Evolutionary conservation across 1,140 invertebrate genomes (phyloP).

Genomic region (Drosophila arawakana): DNA sequence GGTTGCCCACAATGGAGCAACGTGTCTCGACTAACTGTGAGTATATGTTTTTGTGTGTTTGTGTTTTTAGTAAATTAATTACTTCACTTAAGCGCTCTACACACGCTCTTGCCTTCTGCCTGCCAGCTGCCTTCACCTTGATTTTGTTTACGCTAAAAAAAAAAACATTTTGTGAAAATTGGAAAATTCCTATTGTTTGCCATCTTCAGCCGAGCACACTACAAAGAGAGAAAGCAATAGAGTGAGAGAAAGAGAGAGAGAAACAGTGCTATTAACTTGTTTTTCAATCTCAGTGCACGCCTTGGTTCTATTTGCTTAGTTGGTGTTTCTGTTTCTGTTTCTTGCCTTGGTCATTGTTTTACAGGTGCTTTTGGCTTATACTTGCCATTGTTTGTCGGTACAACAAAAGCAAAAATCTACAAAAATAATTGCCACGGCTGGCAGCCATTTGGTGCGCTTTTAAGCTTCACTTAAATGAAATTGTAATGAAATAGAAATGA

Average conservation of each 20-base stretch:
- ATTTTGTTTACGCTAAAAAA: conserved; percentile 57
- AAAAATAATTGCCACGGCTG: conserved; percentile 79
- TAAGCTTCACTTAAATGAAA: conserved; percentile 82
- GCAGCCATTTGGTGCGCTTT: conserved; percentile 80
- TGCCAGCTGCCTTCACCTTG: conserved; percentile 32
- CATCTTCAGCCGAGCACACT: conserved; percentile 11
- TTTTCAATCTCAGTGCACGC: conserved; percentile 73
- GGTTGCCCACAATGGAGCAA: conserved; percentile 17
- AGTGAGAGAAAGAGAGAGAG: not conserved
- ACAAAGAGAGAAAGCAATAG: conserved; percentile 1
- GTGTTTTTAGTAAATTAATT: conserved; percentile 70
- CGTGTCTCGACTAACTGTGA: conserved; percentile 25
- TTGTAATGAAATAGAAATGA: conserved; percentile 82
- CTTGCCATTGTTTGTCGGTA: conserved; percentile 50
- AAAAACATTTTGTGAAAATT: conserved; percentile 65
- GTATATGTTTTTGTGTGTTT: conserved; percentile 26
- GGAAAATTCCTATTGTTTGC: conserved; percentile 68
- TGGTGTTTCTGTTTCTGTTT: conserved; percentile 45
- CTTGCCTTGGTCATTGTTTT: conserved; percentile 65
- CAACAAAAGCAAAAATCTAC: conserved; percentile 65
- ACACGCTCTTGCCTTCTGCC: conserved; percentile 11
- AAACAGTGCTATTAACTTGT: conserved; percentile 74
- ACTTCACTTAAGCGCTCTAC: conserved; percentile 57
- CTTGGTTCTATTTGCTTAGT: conserved; percentile 62
- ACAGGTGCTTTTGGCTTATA: conserved; percentile 67